Base-by-base conservation (phyloP, 2,797 vertebrate genomes). In the Microcaecilia unicolor region DNA sequence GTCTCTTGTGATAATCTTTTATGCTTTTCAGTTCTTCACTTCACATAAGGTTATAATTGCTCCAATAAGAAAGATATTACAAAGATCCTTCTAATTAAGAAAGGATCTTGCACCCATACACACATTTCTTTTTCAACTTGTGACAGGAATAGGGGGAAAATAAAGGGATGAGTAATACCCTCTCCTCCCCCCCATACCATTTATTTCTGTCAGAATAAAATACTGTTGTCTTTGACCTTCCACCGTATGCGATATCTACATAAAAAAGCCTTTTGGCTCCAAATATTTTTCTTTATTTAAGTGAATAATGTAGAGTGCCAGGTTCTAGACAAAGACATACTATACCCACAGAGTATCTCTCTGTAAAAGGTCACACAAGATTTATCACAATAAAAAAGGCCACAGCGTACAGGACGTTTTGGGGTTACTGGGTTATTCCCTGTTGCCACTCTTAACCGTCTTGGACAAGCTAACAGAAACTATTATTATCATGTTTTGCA, bases 341-440 rank as follows among this genome's bases (percentile, higher is more conserved):
- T 37, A 37, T 13, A 25, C 13, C 51, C 8, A 39, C 22, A 36
- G 12, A 26, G 3, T 13, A 53, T 38, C 6, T 38, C 47, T 45
- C 21, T 13, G 16, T 37, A 58, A 53, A n/a, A 66, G 41, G 49
- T 53, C 46, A 48, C 44, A 53, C 51, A 58, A 63, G 35, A 76
- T 64, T 58, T 64, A 45, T 64, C 58, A 58, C 59, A 58, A 55
- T 36, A 33, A 52, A 67, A 64, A 54, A 44, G 44, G 34, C 44
- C 50, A 48, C 39, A 64, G 66, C 47, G 60, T 65, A 37, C 16
- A 55, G 55, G 64, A 78, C 36, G 31, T 60, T 60, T 67, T 41
- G 59, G 40, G 52, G 61, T 70, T 64, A 51, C 47, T 49, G 16
- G 66, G 37, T 37, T 56, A 64, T 66, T 72, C 49, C 31, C 43